These are phyloP conservation scores for Centruroides vittatus DNA, from an alignment of 1,140 invertebrate species.

Conservation along the genomic window DNA sequence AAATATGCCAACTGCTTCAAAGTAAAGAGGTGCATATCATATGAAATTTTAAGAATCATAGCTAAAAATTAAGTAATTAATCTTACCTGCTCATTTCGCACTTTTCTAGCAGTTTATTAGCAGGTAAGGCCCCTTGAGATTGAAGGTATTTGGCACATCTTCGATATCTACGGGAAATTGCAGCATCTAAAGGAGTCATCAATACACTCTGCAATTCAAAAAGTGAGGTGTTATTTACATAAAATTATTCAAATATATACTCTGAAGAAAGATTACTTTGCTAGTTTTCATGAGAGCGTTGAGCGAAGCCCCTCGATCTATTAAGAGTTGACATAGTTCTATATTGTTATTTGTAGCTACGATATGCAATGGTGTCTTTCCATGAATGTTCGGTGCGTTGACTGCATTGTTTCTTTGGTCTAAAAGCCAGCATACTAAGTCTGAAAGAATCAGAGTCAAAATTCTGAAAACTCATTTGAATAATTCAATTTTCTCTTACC, in stretches of 20 bases:
- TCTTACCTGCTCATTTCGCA: conserved; percentile 8
- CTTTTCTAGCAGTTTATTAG: conserved; percentile 41
- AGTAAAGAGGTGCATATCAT: too few species aligned
- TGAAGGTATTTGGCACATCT: conserved; percentile 86
- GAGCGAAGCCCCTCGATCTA: conserved; percentile 63
- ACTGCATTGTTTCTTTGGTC: conserved; percentile 64
- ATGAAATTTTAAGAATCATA: too few species aligned
- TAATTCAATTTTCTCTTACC: conserved; percentile 28
- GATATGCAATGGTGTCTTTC: conserved; percentile 81
- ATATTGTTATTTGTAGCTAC: conserved; percentile 87
- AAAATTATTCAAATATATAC: conserved; percentile 7
- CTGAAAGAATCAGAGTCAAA: neutral
- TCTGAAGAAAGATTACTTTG: conserved; percentile 29
- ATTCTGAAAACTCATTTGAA: neutral
- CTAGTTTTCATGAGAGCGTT: conserved; percentile 67
- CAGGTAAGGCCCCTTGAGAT: conserved; percentile 69
- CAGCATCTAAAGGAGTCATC: conserved; percentile 80
- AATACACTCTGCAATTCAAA: conserved; percentile 39
- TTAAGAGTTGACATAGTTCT: conserved; percentile 76
- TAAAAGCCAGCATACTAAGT: conserved; percentile 51
- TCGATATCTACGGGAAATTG: conserved; percentile 63
- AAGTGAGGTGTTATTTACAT: conserved; percentile 3
- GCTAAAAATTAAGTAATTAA: neutral
- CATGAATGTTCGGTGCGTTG: conserved; percentile 80
- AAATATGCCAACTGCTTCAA: too few species aligned